These are phyloP conservation scores for Pavo muticus DNA, from an alignment of 2,113 vertebrate genomes.

Conservation along the genomic window DNA sequence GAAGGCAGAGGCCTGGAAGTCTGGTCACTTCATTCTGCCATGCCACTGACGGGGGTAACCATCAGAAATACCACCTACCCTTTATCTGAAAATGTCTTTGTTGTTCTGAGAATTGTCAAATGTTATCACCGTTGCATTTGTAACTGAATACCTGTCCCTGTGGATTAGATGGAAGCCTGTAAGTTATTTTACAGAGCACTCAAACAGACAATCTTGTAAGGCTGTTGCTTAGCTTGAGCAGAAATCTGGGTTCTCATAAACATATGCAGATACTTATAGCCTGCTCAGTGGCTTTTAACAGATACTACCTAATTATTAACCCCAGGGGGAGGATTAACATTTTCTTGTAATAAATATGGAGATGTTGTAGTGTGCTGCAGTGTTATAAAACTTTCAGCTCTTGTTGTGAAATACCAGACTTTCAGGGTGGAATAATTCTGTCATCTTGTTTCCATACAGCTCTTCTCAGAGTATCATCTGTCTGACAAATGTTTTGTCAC, in stretches of 20 bases:
- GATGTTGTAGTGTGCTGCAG: not conserved
- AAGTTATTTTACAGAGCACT: not conserved
- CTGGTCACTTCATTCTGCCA: not conserved
- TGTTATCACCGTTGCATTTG: not conserved
- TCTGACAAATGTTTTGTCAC: slow-evolving; percentile 47
- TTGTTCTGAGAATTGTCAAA: not conserved
- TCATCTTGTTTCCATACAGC: slow-evolving; percentile 47
- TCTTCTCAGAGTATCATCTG: slow-evolving; percentile 12
- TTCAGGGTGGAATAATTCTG: slow-evolving; percentile 31
- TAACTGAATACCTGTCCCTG: not conserved
- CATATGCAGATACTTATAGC: not conserved
- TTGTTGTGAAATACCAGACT: slow-evolving; percentile 17
- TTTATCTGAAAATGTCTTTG: not conserved
- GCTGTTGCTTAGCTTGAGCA: not conserved
- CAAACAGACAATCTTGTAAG: not conserved
- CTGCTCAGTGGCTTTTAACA: slow-evolving; percentile 1
- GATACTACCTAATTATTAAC: not conserved
- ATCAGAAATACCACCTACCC: not conserved
- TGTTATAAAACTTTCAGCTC: not conserved
- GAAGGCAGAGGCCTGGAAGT: not conserved
- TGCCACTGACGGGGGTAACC: not conserved
- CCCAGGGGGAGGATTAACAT: not conserved
- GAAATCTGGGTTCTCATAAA: not conserved
- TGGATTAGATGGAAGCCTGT: not conserved
- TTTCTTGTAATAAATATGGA: slow-evolving; percentile 28